Evolutionary conservation across 2,797 vertebrate genomes (phyloP).

Genomic region (Danio choprae): DNA sequence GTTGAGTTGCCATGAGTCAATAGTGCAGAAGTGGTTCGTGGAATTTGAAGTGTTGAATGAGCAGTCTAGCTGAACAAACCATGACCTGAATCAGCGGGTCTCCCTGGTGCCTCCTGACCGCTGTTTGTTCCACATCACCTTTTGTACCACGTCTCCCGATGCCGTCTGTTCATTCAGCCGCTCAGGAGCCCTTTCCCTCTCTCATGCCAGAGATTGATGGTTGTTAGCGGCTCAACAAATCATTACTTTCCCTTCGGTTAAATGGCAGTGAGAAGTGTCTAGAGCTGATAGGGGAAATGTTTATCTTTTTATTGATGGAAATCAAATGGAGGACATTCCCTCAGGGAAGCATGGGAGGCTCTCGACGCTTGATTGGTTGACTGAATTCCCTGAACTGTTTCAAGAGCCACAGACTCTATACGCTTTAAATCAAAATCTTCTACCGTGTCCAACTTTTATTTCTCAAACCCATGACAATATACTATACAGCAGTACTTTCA

Average conservation of each 20-base stretch:
- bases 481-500: constrained; percentile 6
- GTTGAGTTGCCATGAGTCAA: neutral
- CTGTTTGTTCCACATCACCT: constrained; percentile 24
- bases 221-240: constrained; percentile 67
- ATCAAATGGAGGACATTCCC: constrained; percentile 60
- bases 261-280: constrained; percentile 61
- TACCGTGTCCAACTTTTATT: neutral
- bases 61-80: constrained; percentile 12
- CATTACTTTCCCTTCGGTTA: constrained; percentile 61
- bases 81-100: constrained; percentile 16
- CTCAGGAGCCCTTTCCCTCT: constrained; percentile 63
- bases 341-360: constrained; percentile 14
- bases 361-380: constrained; percentile 30
- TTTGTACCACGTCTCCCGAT: constrained; percentile 41
- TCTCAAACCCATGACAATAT: neutral
- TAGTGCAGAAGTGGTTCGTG: neutral
- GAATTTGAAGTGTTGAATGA: constrained; percentile 8
- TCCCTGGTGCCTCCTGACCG: constrained; percentile 2
- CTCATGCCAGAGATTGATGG: constrained; percentile 69
- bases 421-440: constrained; percentile 9
- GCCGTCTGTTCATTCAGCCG: constrained; percentile 51
- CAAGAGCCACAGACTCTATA: neutral
- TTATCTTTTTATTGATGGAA: constrained; percentile 69
- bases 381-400: constrained; percentile 35
- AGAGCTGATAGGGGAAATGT: constrained; percentile 55